Evolutionary conservation across 2,797 vertebrate species (phyloP), one percentile per base, ranked within the genome.

Genomic region (Rhinichthys osculus): DNA sequence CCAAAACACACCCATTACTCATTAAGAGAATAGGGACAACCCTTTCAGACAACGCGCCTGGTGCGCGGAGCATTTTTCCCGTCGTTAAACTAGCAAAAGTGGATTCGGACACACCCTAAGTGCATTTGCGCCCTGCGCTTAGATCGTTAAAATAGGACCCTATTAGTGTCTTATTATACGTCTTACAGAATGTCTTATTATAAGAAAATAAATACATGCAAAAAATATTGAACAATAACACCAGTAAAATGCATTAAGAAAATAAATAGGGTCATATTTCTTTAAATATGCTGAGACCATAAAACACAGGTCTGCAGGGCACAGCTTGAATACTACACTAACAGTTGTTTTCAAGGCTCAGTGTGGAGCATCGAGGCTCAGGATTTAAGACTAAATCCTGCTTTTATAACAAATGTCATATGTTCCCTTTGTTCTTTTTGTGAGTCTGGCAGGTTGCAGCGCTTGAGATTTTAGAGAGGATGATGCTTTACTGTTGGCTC

Each of bases 331-430:
- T 80, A 77, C 6, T 44, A 74, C n/a, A 33, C 73, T 59, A 30
- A 10, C 72, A 66, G 44, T 82, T 82, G 70, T 66, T 80, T 85
- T 80, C 35, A 8, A 73, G 30, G 50, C 67, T 33, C 69, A 38
- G 19, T 54, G 62, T 67, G 59, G 57, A 66, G 70, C 35, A 8
- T 21, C 9, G 6, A n/a, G 23, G 83, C 74, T 77, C 62, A 64
- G 83, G 79, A 74, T 79, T 86, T 83, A 78, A 79, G 76, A 38
- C 69, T 76, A 86, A 86, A 86, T 88, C 74, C 81, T 52, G 81
- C 84, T 83, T 67, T 88, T 80, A 78, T 76, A 88, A 86, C 80
- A 88, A 85, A 86, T 69, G 82, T 84, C 64, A 81, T 38, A 50
- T 40, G 38, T 76, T 52, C 62, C 27, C 27, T 88, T 88, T 83